Percentiles rank a stretch among this genome's conserved stretches.
These are phyloP conservation scores for Balaeniceps rex DNA, from an alignment of 2,113 vertebrate genomes.

Conservation along the genomic window DNA sequence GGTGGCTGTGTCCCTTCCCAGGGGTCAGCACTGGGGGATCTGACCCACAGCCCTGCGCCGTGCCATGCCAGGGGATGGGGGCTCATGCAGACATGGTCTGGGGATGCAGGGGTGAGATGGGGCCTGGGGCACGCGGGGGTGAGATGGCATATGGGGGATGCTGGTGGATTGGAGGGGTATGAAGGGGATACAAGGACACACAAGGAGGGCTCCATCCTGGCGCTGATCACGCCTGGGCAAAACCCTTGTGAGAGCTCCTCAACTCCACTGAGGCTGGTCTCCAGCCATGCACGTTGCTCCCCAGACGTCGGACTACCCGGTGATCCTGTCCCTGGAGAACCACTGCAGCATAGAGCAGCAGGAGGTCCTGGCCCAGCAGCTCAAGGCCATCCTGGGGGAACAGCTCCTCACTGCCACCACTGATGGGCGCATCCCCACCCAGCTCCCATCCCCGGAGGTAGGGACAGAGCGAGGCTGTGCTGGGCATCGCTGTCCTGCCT, in stretches of 20 bases:
- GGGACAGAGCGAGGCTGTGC: neutral
- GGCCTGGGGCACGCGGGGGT: neutral
- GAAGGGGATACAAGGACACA: neutral
- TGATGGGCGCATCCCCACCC: conserved; percentile 65
- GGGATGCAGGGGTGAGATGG: neutral
- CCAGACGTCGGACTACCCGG: conserved; percentile 84
- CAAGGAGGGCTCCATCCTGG: neutral
- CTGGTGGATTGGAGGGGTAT: neutral
- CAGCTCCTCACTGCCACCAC: conserved; percentile 75
- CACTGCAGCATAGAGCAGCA: conserved; percentile 92
- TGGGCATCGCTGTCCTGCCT: neutral
- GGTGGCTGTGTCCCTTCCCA: neutral
- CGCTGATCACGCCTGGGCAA: neutral
- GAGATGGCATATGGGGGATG: neutral
- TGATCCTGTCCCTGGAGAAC: conserved; percentile 92
- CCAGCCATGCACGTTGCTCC: neutral
- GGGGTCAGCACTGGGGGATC: neutral
- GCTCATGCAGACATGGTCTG: neutral
- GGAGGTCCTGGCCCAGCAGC: conserved; percentile 76
- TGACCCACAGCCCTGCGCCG: neutral
- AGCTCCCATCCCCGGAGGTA: conserved; percentile 90
- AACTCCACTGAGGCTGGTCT: neutral
- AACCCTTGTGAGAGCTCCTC: neutral
- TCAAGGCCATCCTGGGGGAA: conserved; percentile 83
- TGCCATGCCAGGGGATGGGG: neutral